phyloP scores from a whole-genome alignment of 2,113 vertebrate species.

The Upupa epops region DNA sequence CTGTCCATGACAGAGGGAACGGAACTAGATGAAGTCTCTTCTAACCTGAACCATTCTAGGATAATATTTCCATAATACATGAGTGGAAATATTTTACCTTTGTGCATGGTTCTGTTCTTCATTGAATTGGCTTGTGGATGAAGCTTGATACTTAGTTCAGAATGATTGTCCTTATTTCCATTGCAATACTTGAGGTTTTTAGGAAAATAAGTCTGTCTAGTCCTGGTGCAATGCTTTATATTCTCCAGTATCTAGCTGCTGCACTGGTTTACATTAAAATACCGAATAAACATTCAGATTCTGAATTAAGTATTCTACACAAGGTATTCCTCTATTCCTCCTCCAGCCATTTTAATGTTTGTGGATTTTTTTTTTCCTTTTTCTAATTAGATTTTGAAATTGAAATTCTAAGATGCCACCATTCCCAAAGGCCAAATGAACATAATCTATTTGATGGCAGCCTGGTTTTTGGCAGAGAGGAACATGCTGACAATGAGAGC shows the following conservation, averaged over 20 bases:
- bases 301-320: neutral
- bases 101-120: neutral
- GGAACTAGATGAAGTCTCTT: too few species aligned
- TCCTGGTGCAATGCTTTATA: neutral
- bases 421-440: constrained; percentile 47
- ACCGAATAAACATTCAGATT: neutral
- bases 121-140: neutral
- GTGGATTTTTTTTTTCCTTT: neutral
- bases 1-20: too few species aligned
- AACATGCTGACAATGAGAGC: neutral
- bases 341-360: neutral
- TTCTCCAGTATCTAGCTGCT: neutral
- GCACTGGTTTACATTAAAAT: neutral
- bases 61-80: fast-evolving
- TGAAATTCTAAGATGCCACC: neutral
- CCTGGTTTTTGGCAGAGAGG: constrained; percentile 33
- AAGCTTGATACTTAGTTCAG: neutral
- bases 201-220: neutral
- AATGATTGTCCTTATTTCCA: neutral
- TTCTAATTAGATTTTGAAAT: constrained; percentile 44
- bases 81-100: neutral
- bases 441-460: constrained; percentile 29
- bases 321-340: neutral
- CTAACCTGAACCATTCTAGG: too few species aligned
- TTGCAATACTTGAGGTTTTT: neutral